Percentiles rank a stretch among this genome's conserved stretches.
phyloP scores from a whole-genome alignment of 2,797 vertebrate genomes.

The Poecile montanus region DNA sequence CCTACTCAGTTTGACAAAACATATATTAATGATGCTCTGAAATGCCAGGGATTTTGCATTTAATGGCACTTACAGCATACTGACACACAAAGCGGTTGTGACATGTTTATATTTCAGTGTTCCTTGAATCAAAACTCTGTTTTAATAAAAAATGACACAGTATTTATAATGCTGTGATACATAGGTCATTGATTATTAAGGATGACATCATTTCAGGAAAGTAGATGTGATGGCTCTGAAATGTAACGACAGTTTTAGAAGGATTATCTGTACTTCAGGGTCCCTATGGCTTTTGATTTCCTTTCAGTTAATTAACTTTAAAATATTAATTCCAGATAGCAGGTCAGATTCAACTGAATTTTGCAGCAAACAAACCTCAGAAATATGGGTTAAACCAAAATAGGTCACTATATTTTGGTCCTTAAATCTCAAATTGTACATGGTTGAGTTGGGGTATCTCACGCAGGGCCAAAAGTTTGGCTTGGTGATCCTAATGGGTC shows the following conservation, averaged over 20 bases:
- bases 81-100: not conserved
- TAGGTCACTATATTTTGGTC: not conserved
- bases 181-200: not conserved
- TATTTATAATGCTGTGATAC: not conserved
- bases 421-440: not conserved
- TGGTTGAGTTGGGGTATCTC: not conserved
- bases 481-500: rapidly evolving
- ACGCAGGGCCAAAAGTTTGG: not conserved
- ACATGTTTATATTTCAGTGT: not conserved
- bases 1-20: not conserved
- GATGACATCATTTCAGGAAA: not conserved
- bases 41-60: not conserved
- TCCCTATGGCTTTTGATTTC: not conserved
- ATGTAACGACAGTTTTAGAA: not conserved
- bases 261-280: not conserved
- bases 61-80: not conserved
- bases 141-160: not conserved
- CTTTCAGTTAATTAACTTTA: conserved; percentile 12
- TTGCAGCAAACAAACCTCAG: not conserved
- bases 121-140: not conserved
- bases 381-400: not conserved
- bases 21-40: not conserved
- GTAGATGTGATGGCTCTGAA: not conserved
- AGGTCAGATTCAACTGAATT: not conserved
- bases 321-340: not conserved